These are phyloP conservation scores for Steinernema scapterisci DNA, from an alignment of 2,888 invertebrate genomes.

Conservation along the genomic window DNA sequence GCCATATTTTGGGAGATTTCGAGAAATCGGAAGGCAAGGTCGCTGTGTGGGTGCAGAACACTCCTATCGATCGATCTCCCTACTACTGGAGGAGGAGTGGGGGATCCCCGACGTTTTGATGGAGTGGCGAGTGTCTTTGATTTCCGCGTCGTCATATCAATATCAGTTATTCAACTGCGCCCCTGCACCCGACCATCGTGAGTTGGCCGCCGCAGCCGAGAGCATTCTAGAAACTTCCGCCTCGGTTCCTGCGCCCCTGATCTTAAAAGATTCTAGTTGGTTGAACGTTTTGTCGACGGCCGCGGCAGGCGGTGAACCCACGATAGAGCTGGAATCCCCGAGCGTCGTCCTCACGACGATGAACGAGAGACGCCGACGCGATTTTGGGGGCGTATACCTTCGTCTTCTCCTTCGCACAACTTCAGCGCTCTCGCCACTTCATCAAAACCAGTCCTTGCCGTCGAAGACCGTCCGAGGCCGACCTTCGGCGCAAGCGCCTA, in stretches of 20 bases:
- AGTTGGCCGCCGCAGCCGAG: no score
- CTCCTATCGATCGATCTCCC: constrained; percentile 12
- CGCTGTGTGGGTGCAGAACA: background rate
- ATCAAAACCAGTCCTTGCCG: background rate
- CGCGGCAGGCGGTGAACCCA: background rate
- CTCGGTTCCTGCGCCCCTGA: no score
- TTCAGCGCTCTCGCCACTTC: no score
- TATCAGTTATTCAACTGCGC: background rate
- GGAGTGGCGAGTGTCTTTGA: no score
- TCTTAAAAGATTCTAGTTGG: no score
- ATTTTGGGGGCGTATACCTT: background rate
- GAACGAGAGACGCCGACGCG: constrained; percentile 5
- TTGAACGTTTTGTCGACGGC: background rate
- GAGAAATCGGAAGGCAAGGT: background rate
- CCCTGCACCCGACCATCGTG: no score
- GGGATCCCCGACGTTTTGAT: no score
- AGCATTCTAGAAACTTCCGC: no score
- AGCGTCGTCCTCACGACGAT: background rate
- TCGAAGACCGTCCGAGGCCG: background rate
- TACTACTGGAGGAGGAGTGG: background rate
- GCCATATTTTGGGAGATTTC: background rate
- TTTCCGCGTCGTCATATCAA: constrained; percentile 17
- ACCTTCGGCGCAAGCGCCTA: constrained; percentile 8
- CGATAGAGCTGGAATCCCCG: no score
- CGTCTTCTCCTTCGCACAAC: background rate